Base-by-base conservation (phyloP, 2,797 vertebrate species). In the Thalassophryne amazonica region DNA sequence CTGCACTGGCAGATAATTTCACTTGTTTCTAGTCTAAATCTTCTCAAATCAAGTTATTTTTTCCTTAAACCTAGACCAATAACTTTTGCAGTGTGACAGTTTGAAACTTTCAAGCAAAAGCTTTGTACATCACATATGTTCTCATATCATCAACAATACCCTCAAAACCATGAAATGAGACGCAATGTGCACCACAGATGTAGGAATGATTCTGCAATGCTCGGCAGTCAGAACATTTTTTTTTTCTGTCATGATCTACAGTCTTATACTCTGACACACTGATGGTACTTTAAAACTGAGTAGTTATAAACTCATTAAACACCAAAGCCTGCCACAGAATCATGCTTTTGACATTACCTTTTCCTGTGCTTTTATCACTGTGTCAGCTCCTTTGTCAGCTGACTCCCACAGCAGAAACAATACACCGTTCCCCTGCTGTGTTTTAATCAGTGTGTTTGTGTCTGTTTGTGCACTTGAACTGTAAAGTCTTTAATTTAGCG, bases 91-190 rank as follows among this genome's bases (percentile, higher is more conserved):
- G n/a, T n/a, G n/a, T n/a, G n/a, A n/a, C n/a, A 19, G 30, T 52
- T 29, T 2, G 33, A 36, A 29, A 24, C 42, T 13, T 35, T 59
- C 12, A 15, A 41, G 49, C 62, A 41, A 32, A 15, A 25, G 60
- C 24, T 15, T 24, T 11, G 29, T 10, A 13, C 59, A 68, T 74
- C 56, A 65, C 76, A 63, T 58, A 54, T 65, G 58, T 73, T 43
- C 65, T 71, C 66, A 64, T 46, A 77, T 73, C 63, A 62, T 78
- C 54, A 76, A 68, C 30, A 32, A 81, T 57, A 12, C 13, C 0
- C 22, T 33, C 53, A 40, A 54, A 47, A 38, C 35, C 39, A 33
- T 21, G 41, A 55, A n/a, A 37, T 38, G 23, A 54, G 46, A 50
- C 16, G 36, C 15, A 21, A 15, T 15, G 7, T 12, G 42, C 9